A percentile compares a stretch with the other conserved stretches of the same genome.
These are phyloP conservation scores for Drosophila pachea DNA, from an alignment of 1,140 invertebrate genomes.

Conservation along the genomic window DNA sequence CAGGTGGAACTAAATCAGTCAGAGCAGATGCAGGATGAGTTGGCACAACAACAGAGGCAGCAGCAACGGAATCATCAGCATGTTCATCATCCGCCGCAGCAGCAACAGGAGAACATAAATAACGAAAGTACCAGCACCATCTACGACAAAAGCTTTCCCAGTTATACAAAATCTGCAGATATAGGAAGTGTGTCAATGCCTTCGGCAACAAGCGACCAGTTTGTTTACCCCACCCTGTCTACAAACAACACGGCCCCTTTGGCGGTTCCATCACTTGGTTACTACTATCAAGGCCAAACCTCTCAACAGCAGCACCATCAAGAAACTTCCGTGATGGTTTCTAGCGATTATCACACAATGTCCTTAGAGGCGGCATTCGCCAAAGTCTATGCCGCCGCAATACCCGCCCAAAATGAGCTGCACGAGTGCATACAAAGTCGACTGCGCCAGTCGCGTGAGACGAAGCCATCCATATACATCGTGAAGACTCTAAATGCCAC, in stretches of 20 bases:
- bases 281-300: slow-evolving; percentile 19
- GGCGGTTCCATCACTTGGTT: not conserved
- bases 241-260: not conserved
- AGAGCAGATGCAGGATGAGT: no score
- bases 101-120: slow-evolving; percentile 19
- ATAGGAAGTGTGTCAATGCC: not conserved
- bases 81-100: slow-evolving; percentile 7
- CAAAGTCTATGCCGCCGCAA: slow-evolving; percentile 53
- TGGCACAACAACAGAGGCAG: not conserved
- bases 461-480: slow-evolving; percentile 70
- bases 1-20: no score
- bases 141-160: not conserved
- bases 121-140: not conserved
- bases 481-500: slow-evolving; percentile 53
- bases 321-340: not conserved
- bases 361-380: slow-evolving; percentile 50
- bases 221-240: not conserved
- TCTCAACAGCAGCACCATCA: slow-evolving; percentile 1
- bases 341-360: not conserved
- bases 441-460: slow-evolving; percentile 61
- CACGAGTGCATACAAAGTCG: slow-evolving; percentile 59
- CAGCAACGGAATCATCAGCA: not conserved
- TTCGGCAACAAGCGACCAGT: not conserved
- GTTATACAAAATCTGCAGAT: not conserved
- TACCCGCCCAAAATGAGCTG: slow-evolving; percentile 44